Base-by-base conservation (phyloP, 92 coral and sea anemone species). In the Palythoa heliodiscus region DNA sequence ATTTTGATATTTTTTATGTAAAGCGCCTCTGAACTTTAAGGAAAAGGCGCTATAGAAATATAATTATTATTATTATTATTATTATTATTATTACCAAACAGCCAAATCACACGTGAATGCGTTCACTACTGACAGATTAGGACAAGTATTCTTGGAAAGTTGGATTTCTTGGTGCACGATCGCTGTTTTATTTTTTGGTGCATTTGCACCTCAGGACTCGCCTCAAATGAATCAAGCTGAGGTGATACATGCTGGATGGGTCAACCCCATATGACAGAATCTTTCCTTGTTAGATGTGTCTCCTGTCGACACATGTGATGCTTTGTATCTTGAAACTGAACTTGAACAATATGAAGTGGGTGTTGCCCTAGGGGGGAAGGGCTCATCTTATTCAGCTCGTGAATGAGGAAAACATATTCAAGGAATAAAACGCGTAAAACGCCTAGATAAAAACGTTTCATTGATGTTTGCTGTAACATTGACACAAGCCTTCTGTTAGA, bases 181-280 rank as follows among this genome's bases (percentile, higher is more conserved):
- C 84, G 57, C 17, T 55, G 93, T 35, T 87, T 87, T 40, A 87
- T 90, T 53, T 90, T 87, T 70, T 68, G n/a, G 93, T 8, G 87
- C 89, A 20, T 88, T 88, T 76, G 85, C 89, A 16, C 91, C 82
- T 19, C 64, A 76, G n/a, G 47, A 52, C 37, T 88, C 67, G 38
- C 94, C 94, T 25, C 84, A 47, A 17, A 91, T 91, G 91, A 91
- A 91, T 77, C 93, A 91, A 75, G 93, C 93, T 9, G 93, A 91
- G 78, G 90, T 86, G 11, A 48, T 91, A n/a, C 91, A 88, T 69
- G 88, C 83, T 15, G 88, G 91, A 43, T 91, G 94, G 94, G 86
- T 89, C 3, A 84, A 91, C 52, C 77, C 71, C 83, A 89, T 71
- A 35, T 60, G 60, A 39, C 57, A 47, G 78, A 73, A 73, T 73